phyloP scores from a whole-genome alignment of 92 coral and sea anemone species.

The Epizoanthus illoricatus region DNA sequence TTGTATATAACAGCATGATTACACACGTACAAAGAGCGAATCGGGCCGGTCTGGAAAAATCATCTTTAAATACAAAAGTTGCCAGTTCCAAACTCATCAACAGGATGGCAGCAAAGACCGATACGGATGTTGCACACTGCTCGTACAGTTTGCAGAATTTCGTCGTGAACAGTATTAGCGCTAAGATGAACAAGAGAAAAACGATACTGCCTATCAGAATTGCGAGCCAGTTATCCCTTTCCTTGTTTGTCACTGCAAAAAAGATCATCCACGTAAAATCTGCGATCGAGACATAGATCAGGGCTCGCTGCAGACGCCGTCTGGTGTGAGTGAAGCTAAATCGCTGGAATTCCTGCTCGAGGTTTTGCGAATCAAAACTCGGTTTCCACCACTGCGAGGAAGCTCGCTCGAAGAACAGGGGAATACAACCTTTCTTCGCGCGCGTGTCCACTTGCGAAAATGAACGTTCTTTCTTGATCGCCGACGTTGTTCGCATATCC shows the following conservation, averaged over 20 bases:
- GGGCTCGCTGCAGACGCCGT: conserved; percentile 87
- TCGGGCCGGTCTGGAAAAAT: conserved; percentile 83
- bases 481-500: conserved; percentile 68
- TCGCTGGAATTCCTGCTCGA: conserved; percentile 96
- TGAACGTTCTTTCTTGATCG: conserved; percentile 94
- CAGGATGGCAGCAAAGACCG: conserved; percentile 74
- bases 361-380: conserved; percentile 88
- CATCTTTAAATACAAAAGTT: conserved; percentile 65
- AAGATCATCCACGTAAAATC: conserved; percentile 86
- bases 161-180: conserved; percentile 73
- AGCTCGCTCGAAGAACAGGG: conserved; percentile 98
- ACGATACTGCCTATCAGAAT: conserved; percentile 77
- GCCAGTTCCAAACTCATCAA: conserved; percentile 82
- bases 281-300: conserved; percentile 73
- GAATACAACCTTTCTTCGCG: conserved; percentile 93
- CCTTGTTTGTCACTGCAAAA: conserved; percentile 72
- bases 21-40: conserved; percentile 89
- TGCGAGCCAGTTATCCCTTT: conserved; percentile 54
- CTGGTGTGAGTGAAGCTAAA: conserved; percentile 86
- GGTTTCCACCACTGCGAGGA: conserved; percentile 99
- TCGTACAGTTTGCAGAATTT: conserved; percentile 77
- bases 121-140: conserved; percentile 80
- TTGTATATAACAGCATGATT: conserved; percentile 91
- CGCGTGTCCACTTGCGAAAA: conserved; percentile 99
- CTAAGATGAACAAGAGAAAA: conserved; percentile 72